Evolutionary conservation across 2,113 vertebrate genomes (phyloP), one percentile per base, ranked within the genome.

Genomic region (Oncorhynchus keta): DNA sequence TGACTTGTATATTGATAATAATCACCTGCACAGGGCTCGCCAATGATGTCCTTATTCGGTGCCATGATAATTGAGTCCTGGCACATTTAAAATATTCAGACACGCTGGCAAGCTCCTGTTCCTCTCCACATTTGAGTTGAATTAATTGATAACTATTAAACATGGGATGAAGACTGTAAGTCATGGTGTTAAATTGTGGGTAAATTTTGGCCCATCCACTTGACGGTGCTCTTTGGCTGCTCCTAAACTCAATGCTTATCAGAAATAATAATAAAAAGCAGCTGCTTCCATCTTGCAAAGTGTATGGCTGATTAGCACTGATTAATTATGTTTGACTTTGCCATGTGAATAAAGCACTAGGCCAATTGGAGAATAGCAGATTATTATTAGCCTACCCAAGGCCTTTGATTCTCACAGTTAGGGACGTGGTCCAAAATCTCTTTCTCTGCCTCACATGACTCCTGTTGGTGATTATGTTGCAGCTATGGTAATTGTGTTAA

Each of bases 251-350:
- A 77, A 79, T 75, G 75, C 78, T 91, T 89, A 90, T 88, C 87
- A 71, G 76, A 77, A 55, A 30, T 26, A 73, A 82, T 77, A 74
- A 83, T 70, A 81, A 87, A 51, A 67, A 75, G 59, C 28, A 57
- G 73, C 79, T 49, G 83, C 81, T 73, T 83, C 72, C 84, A 88
- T 89, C 81, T 76, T 78, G 49, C 72, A 74, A 57, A 83, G 82
- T 91, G 91, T 89, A 92, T 90, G 87, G 78, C 86, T 91, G 89
- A 92, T 93, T 92, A 93, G 88, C 80, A 81, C 69, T n/a, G 78
- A 88, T 91, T 90, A 88, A 90, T 93, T 85, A 83, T 85, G 78
- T 84, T 85, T 85, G 85, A 84, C 77, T 86, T 81, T 13, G 35
- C 83, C 77, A 77, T 64, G 77, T 80, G 87, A 86, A 73, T 78